Percentiles rank a stretch among this genome's conserved stretches.
These are phyloP conservation scores for Ametastegia equiseti DNA, from an alignment of 2,888 invertebrate species.

Conservation along the genomic window DNA sequence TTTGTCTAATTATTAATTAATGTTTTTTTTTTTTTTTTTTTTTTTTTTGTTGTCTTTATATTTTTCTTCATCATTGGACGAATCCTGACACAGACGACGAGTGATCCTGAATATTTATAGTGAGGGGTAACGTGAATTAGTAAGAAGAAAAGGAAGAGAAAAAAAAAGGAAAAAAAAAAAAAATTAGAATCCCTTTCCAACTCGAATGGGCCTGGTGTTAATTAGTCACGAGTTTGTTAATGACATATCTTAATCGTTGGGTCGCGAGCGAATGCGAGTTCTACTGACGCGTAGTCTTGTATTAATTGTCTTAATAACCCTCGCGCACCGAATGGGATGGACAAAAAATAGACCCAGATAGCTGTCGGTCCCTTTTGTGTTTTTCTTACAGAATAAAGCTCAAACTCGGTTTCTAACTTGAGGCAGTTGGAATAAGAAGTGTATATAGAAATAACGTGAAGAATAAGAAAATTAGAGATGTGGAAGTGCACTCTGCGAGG, in stretches of 20 bases:
- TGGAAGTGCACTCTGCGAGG: not conserved
- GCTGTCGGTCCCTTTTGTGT: slow-evolving; percentile 18
- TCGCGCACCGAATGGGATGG: not conserved
- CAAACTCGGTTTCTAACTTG: not conserved
- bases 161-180: not conserved
- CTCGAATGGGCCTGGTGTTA: not conserved
- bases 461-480: not conserved
- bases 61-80: no score
- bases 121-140: not conserved
- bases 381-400: not conserved
- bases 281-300: not conserved
- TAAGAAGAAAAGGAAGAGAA: not conserved
- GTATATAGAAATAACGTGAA: not conserved
- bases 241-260: not conserved
- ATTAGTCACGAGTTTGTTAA: slow-evolving; percentile 21
- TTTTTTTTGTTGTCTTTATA: no score
- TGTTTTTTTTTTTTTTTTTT: no score
- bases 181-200: not conserved
- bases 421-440: not conserved
- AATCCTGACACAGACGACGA: no score
- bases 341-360: not conserved
- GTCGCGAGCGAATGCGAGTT: not conserved
- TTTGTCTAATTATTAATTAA: not conserved
- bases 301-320: slow-evolving; percentile 42
- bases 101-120: no score